A percentile compares a stretch with the other conserved stretches of the same genome.
Conservation (phyloP, 2,113 vertebrate genomes). For the Xyliphius kryptos region DNA sequence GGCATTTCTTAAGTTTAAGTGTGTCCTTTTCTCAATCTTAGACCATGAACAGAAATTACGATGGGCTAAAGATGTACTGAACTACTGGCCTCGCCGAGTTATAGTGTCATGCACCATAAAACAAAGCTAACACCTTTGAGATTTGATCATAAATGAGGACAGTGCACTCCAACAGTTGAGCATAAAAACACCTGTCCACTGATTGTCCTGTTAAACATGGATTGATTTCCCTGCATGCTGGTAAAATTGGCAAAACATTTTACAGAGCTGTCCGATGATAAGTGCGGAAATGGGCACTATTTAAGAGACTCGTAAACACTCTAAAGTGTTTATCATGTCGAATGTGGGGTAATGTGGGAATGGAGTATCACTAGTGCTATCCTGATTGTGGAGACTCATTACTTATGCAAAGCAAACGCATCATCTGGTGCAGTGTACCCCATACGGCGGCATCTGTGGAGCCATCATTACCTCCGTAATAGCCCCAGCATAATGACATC, state of each 20-base stretch:
- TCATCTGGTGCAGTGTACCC: conserved; percentile 14
- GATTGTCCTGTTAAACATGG: neutral
- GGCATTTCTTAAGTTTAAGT: neutral
- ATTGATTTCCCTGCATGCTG: neutral
- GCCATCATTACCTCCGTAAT: conserved; percentile 40
- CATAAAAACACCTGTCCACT: conserved; percentile 10
- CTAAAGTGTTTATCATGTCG: conserved; percentile 7
- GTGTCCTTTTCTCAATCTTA: conserved; percentile 2
- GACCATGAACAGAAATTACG: conserved; percentile 16
- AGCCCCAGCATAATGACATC: conserved; percentile 30
- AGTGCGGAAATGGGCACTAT: neutral
- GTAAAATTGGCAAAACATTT: too few species aligned
- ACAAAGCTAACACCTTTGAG: conserved; percentile 10
- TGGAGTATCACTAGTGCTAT: neutral
- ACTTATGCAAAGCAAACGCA: conserved; percentile 8
- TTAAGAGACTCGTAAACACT: neutral
- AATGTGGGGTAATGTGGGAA: neutral
- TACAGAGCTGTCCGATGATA: neutral
- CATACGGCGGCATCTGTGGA: conserved; percentile 13
- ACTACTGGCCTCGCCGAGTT: neutral
- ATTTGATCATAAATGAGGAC: conserved; percentile 15
- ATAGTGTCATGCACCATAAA: conserved; percentile 8
- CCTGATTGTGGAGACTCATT: too few species aligned
- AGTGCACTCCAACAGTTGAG: neutral
- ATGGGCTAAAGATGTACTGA: conserved; percentile 5